Percentiles rank a stretch among this genome's conserved stretches.
phyloP scores from a whole-genome alignment of 2,888 invertebrate genomes.

The Archips crataeganus region DNA sequence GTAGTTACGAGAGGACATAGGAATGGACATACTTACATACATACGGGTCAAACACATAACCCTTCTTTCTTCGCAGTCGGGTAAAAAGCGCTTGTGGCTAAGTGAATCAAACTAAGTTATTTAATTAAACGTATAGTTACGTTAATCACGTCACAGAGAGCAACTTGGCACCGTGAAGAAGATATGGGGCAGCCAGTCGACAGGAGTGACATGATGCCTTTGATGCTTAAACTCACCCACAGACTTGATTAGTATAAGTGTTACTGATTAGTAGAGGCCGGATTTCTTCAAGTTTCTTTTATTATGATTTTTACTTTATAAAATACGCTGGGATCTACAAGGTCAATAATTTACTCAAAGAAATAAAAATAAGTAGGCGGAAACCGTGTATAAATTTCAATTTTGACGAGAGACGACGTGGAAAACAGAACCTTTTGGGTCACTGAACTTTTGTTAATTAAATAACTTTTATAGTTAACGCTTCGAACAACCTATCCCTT shows the following conservation, averaged over 20 bases:
- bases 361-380: background rate
- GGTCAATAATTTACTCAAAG: background rate
- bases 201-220: background rate
- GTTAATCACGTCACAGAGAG: too few species aligned
- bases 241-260: background rate
- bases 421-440: background rate
- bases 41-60: too few species aligned
- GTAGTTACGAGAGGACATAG: too few species aligned
- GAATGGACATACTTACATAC: too few species aligned
- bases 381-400: background rate
- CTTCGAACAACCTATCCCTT: background rate
- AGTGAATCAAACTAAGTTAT: too few species aligned
- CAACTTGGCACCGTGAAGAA: too few species aligned
- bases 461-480: constrained; percentile 6
- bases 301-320: too few species aligned
- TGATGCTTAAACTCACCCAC: background rate
- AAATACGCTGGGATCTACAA: too few species aligned
- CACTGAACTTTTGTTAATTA: background rate
- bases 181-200: background rate
- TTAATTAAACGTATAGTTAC: too few species aligned
- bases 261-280: background rate
- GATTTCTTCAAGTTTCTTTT: too few species aligned
- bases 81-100: too few species aligned
- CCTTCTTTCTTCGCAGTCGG: too few species aligned
- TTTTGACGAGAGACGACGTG: background rate